Percentiles rank a stretch among this genome's conserved stretches.
Conservation (phyloP, 2,888 invertebrate genomes). For the Eupithecia subfuscata region DNA sequence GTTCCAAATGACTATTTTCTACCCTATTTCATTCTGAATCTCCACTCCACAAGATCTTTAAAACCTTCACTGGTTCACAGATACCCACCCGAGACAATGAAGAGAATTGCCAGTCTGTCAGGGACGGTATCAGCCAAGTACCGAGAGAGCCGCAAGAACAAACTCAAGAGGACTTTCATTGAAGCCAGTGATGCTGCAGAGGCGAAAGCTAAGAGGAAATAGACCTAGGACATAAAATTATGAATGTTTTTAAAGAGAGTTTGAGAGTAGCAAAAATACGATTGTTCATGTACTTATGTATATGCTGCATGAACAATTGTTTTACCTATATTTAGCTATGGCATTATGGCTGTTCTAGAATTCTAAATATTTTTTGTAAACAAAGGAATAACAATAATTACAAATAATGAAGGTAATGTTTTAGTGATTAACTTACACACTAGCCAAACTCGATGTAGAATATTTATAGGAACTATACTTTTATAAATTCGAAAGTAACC, state of each 20-base stretch:
- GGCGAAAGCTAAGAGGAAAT: conserved; percentile 86
- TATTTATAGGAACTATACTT: no score
- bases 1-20: no score
- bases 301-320: not conserved
- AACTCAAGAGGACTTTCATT: conserved; percentile 89
- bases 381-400: not conserved
- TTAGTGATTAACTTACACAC: no score
- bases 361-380: not conserved
- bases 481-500: no score
- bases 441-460: no score
- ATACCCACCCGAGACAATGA: conserved; percentile 93
- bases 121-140: conserved; percentile 90
- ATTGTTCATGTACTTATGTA: not conserved
- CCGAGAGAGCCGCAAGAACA: conserved; percentile 85
- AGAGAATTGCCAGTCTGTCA: conserved; percentile 88
- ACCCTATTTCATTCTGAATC: not conserved
- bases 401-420: no score
- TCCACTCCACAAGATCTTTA: not conserved
- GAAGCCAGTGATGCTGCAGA: conserved; percentile 91
- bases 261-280: not conserved
- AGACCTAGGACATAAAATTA: not conserved
- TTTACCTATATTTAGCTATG: not conserved
- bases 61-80: conserved; percentile 65
- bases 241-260: not conserved
- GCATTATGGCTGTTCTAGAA: no score